phyloP scores from a whole-genome alignment of 1,140 invertebrate species.

The Drosophila leontia region DNA sequence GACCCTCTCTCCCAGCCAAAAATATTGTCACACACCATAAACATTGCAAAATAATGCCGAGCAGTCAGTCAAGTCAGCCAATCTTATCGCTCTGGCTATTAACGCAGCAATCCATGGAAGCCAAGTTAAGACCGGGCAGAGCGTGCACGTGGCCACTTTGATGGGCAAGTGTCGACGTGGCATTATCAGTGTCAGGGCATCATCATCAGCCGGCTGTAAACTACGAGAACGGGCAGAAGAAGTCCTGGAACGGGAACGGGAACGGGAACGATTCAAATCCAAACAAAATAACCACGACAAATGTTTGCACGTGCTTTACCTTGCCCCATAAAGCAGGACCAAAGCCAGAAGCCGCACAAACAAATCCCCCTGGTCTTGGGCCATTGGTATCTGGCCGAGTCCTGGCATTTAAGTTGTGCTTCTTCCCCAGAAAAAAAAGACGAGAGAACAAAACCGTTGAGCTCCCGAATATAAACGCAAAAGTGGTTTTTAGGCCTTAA shows the following conservation, averaged over 20 bases:
- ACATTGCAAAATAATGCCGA: constrained; percentile 42
- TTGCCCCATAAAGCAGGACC: constrained; percentile 67
- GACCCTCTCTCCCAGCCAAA: constrained; percentile 8
- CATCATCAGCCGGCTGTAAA: constrained; percentile 76
- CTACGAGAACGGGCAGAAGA: constrained; percentile 45
- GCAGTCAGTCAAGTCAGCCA: constrained; percentile 43
- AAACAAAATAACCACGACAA: constrained; percentile 82
- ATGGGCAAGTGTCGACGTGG: constrained; percentile 51
- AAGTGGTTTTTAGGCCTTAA: constrained; percentile 83
- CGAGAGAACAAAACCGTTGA: constrained; percentile 26
- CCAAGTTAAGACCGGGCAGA: constrained; percentile 67
- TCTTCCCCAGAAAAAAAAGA: constrained; percentile 24
- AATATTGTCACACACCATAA: constrained; percentile 58
- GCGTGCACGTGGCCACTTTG: constrained; percentile 62
- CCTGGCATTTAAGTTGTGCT: constrained; percentile 65
- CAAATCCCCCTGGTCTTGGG: constrained; percentile 55
- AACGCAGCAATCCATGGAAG: constrained; percentile 72
- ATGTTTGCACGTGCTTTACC: constrained; percentile 80
- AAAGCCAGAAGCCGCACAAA: constrained; percentile 36
- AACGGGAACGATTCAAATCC: constrained; percentile 69
- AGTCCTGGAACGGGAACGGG: not conserved
- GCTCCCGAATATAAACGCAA: constrained; percentile 75
- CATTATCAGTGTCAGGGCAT: constrained; percentile 64
- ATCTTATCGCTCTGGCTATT: constrained; percentile 72
- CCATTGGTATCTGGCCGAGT: constrained; percentile 38